Evolutionary conservation across 2,888 invertebrate genomes (phyloP).

Genomic region (Macrophya alboannulata): DNA sequence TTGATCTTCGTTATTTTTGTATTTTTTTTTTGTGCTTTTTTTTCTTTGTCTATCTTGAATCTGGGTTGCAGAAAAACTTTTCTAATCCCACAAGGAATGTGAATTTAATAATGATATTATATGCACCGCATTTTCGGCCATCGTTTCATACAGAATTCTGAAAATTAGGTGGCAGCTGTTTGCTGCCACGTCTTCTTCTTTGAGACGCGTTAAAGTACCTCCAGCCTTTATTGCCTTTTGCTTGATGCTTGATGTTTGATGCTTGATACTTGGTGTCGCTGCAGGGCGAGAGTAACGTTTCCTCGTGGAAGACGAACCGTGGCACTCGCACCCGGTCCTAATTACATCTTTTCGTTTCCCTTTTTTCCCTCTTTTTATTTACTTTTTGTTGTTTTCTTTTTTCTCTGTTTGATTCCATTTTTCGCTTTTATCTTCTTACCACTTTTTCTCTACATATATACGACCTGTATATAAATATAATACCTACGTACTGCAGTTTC

Average conservation of each 20-base stretch:
- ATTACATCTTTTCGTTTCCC: slow-evolving; percentile 18
- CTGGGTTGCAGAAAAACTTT: no score
- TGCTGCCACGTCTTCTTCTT: neutral
- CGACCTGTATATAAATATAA: neutral
- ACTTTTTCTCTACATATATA: neutral
- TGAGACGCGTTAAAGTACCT: slow-evolving; percentile 1
- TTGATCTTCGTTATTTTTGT: no score
- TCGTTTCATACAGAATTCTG: neutral
- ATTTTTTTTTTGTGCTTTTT: no score
- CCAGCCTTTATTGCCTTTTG: slow-evolving; percentile 30
- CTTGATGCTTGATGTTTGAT: slow-evolving; percentile 40
- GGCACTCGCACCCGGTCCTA: slow-evolving; percentile 57
- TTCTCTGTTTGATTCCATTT: neutral
- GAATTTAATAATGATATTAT: neutral
- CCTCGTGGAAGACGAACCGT: slow-evolving; percentile 60
- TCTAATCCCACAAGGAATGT: neutral
- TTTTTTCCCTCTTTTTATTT: neutral
- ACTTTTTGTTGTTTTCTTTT: neutral
- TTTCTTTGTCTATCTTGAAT: no score
- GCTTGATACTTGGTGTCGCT: slow-evolving; percentile 29
- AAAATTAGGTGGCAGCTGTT: slow-evolving; percentile 19
- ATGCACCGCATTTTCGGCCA: neutral
- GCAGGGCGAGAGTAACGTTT: slow-evolving; percentile 9
- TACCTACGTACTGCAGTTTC: neutral
- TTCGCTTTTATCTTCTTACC: neutral